Evolutionary conservation across 2,888 invertebrate species (phyloP).

Genomic region (Scaptomyza cyrtandrae): DNA sequence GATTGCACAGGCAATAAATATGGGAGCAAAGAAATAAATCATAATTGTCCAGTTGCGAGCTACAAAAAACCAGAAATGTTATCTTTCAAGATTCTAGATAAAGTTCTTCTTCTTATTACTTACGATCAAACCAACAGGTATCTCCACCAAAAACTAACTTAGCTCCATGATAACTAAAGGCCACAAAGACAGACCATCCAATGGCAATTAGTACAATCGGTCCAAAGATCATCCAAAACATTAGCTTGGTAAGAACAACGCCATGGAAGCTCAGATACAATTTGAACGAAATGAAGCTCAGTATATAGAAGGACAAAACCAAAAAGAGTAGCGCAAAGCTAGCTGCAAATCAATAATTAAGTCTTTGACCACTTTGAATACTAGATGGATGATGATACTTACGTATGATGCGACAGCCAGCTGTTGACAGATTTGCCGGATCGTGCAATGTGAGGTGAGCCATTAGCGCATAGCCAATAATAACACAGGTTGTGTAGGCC

Average conservation of each 20-base stretch:
- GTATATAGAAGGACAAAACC: constrained; percentile 77
- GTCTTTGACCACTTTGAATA: background rate
- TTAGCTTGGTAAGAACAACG: constrained; percentile 73
- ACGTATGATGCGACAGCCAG: constrained; percentile 73
- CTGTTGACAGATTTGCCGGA: constrained; percentile 70
- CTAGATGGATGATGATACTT: constrained; percentile 33
- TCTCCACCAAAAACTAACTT: constrained; percentile 86
- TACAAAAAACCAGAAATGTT: constrained; percentile 25
- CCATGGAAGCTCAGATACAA: constrained; percentile 79
- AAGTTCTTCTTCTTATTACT: constrained; percentile 40
- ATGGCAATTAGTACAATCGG: constrained; percentile 75
- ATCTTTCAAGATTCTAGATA: background rate
- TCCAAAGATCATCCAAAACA: constrained; percentile 80
- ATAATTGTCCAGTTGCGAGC: constrained; percentile 81
- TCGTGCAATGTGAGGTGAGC: constrained; percentile 77
- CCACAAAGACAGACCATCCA: constrained; percentile 76
- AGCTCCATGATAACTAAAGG: constrained; percentile 61
- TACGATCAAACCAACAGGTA: constrained; percentile 88
- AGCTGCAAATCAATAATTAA: constrained; percentile 48
- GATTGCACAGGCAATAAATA: constrained; percentile 76
- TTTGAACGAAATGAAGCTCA: constrained; percentile 79
- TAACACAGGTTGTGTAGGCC: constrained; percentile 74
- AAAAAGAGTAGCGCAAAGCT: constrained; percentile 69
- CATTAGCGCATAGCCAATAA: constrained; percentile 77
- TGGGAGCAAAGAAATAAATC: constrained; percentile 81